A percentile compares a stretch with the other conserved stretches of the same genome.
Evolutionary conservation across 2,888 invertebrate genomes (phyloP).

Genomic region (Hirtodrosophila confusa): DNA sequence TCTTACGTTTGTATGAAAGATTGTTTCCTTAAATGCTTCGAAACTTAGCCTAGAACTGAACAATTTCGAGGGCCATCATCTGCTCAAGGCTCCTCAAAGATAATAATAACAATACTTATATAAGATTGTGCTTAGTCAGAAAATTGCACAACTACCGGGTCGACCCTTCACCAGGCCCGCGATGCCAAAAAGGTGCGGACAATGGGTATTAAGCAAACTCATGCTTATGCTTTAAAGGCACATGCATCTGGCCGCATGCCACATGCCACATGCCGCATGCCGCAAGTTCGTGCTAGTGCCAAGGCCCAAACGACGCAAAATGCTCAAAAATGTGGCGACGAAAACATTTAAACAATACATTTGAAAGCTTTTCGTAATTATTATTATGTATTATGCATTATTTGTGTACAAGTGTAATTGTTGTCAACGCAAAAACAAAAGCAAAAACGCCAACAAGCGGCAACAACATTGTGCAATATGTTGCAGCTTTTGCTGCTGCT

Average conservation of each 20-base stretch:
- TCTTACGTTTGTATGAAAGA: no score
- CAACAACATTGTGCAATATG: slow-evolving; percentile 46
- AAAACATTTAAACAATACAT: slow-evolving; percentile 52
- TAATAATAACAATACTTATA: slow-evolving; percentile 7
- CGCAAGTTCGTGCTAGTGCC: slow-evolving; percentile 29
- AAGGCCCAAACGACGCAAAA: slow-evolving; percentile 31
- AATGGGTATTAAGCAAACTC: slow-evolving; percentile 36
- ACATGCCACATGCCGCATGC: slow-evolving; percentile 22
- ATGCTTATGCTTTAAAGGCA: slow-evolving; percentile 26
- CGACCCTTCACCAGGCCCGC: slow-evolving; percentile 37
- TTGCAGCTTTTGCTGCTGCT: slow-evolving; percentile 30
- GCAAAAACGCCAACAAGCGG: slow-evolving; percentile 13
- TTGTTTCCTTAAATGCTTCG: no score
- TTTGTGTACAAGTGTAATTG: slow-evolving; percentile 59
- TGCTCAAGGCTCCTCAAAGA: slow-evolving; percentile 22
- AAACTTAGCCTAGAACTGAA: background rate
- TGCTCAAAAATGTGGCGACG: slow-evolving; percentile 35
- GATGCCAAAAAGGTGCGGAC: slow-evolving; percentile 24
- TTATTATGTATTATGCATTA: slow-evolving; percentile 72
- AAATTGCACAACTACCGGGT: slow-evolving; percentile 29
- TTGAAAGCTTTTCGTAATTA: slow-evolving; percentile 71
- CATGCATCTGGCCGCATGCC: slow-evolving; percentile 30
- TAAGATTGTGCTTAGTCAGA: slow-evolving; percentile 45
- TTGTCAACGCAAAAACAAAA: slow-evolving; percentile 50
- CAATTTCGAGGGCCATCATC: slow-evolving; percentile 25